phyloP scores from a whole-genome alignment of 2,113 vertebrate species.

The Rhinolophus ferrumequinum region DNA sequence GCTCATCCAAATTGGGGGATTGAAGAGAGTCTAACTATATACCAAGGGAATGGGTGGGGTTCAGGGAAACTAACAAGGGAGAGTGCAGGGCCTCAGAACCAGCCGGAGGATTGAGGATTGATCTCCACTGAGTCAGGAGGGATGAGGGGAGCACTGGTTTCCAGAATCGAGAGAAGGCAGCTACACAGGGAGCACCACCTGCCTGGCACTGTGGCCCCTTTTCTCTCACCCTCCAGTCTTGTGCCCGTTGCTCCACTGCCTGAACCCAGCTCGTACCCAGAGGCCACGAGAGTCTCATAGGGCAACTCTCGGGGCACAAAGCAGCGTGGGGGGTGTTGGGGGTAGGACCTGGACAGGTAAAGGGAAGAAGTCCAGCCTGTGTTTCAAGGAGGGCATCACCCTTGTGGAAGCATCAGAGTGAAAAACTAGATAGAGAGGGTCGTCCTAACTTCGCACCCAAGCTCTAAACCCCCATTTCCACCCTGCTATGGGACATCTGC shows the following conservation, averaged over 20 bases:
- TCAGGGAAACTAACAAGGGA: not conserved
- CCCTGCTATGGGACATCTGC: too few relatives aligned
- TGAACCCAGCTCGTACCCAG: not conserved
- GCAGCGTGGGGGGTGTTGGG: too few relatives aligned
- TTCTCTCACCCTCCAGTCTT: not conserved
- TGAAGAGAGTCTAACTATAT: not conserved
- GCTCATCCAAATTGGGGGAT: too few relatives aligned
- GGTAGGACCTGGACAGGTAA: fast-evolving
- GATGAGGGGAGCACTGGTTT: too few relatives aligned
- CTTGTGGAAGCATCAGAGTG: fast-evolving
- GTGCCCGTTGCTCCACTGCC: too few relatives aligned
- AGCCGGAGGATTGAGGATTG: not conserved
- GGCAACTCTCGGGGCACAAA: not conserved
- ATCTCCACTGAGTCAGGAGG: not conserved
- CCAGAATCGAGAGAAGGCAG: not conserved
- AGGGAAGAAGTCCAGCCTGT: not conserved
- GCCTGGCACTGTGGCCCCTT: not conserved
- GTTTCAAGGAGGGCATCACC: not conserved
- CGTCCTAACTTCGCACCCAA: too few relatives aligned
- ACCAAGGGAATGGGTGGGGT: not conserved
- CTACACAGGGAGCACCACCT: fast-evolving
- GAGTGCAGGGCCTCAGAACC: not conserved
- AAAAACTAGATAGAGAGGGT: not conserved
- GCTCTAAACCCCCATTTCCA: not conserved
- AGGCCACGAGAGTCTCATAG: not conserved